Conservation (phyloP, 2,113 vertebrate genomes). For the Corvus hawaiiensis region DNA sequence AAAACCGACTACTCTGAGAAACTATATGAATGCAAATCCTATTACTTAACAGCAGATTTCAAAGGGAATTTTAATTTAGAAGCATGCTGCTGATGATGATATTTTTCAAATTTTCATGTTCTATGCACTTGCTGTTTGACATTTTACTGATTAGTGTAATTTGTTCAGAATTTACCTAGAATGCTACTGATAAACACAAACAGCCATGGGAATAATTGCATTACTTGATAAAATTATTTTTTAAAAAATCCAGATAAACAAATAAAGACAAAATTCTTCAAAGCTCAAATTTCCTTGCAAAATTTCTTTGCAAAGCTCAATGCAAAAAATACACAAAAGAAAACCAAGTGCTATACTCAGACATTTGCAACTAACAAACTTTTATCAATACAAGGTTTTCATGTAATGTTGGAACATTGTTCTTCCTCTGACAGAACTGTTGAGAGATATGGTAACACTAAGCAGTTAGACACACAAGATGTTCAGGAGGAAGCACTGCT, state of each 20-base stretch:
- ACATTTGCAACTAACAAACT: neutral
- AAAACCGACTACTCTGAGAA: neutral
- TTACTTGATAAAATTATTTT: neutral
- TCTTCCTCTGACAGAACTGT: neutral
- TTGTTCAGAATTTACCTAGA: neutral
- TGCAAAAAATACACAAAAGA: neutral
- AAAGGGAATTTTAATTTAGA: neutral
- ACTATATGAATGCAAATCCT: neutral
- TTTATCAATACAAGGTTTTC: neutral
- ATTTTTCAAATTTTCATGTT: neutral
- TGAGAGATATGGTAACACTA: neutral
- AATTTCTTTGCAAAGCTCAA: neutral
- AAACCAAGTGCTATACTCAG: neutral
- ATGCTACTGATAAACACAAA: neutral
- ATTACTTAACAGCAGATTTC: neutral
- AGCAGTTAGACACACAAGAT: neutral
- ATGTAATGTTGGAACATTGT: accelerated
- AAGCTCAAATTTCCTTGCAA: too few relatives aligned
- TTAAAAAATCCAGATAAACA: neutral
- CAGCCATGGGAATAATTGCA: neutral
- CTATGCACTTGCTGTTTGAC: neutral
- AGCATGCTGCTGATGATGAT: neutral
- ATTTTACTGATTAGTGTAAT: neutral
- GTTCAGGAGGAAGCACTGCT: neutral
- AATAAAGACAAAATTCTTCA: neutral